Evolutionary conservation across 37 sponge, comb jelly and placozoan species (phyloP).

Genomic region (Oopsacas minuta): DNA sequence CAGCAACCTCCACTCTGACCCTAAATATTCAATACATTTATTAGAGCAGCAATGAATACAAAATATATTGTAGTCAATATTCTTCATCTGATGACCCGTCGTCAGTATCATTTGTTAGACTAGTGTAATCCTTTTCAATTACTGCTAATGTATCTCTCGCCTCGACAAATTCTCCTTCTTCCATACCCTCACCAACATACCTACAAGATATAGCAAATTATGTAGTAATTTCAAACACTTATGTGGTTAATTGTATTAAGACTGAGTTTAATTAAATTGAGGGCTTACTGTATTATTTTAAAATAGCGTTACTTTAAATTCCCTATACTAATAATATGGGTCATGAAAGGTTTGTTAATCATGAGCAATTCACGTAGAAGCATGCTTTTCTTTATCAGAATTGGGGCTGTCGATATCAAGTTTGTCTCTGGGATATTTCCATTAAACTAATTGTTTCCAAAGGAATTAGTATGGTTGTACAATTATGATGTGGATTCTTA

Average conservation of each 20-base stretch:
- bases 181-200: conserved; percentile 9
- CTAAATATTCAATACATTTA: background rate
- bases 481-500: background rate
- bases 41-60: background rate
- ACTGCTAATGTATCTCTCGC: background rate
- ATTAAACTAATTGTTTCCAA: background rate
- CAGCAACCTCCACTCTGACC: background rate
- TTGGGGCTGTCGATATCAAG: background rate
- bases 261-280: background rate
- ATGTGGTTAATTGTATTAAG: background rate
- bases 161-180: background rate
- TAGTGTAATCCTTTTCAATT: background rate
- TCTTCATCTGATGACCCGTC: background rate
- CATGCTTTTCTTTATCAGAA: background rate
- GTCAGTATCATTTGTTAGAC: background rate
- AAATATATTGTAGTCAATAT: background rate
- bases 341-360: background rate
- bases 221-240: background rate
- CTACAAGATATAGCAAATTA: background rate
- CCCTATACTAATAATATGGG: background rate
- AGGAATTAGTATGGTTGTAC: background rate
- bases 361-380: background rate
- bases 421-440: background rate
- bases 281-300: background rate
- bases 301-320: background rate